phyloP scores from a whole-genome alignment of 2,797 vertebrate species.

The Enteromius treurensis region DNA sequence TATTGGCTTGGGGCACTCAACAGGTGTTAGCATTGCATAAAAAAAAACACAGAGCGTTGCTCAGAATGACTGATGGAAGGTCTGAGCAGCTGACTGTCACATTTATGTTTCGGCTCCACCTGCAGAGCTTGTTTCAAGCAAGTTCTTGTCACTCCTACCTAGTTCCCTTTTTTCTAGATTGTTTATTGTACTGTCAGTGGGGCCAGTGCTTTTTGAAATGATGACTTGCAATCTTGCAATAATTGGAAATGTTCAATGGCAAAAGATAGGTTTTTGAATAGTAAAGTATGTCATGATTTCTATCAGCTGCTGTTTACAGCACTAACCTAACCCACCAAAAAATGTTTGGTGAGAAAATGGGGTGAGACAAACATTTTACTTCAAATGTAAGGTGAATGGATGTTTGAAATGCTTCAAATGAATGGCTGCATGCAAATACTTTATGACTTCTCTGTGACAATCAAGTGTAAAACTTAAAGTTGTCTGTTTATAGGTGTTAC shows the following conservation, averaged over 20 bases:
- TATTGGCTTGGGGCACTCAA: slow-evolving; percentile 32
- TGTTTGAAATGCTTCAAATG: background rate
- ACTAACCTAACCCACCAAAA: background rate
- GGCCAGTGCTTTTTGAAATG: background rate
- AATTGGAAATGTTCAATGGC: background rate
- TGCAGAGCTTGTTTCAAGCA: slow-evolving; percentile 17
- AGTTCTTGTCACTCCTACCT: background rate
- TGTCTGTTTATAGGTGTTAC: background rate
- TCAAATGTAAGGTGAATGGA: background rate
- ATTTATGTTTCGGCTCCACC: slow-evolving; percentile 1
- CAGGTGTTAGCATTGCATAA: slow-evolving; percentile 18
- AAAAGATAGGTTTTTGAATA: background rate
- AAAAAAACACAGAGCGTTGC: slow-evolving; percentile 23
- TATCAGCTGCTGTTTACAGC: background rate
- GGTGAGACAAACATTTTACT: background rate
- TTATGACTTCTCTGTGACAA: background rate
- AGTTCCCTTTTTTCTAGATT: background rate
- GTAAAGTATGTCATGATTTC: background rate
- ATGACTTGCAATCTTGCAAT: background rate
- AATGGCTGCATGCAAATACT: background rate
- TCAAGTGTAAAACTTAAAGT: background rate
- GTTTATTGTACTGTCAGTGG: slow-evolving; percentile 1
- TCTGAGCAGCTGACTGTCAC: slow-evolving; percentile 25
- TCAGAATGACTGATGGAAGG: slow-evolving; percentile 36
- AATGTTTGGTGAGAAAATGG: background rate